Base-by-base conservation (phyloP, 2,888 invertebrate genomes). In the Hololepta plana region DNA sequence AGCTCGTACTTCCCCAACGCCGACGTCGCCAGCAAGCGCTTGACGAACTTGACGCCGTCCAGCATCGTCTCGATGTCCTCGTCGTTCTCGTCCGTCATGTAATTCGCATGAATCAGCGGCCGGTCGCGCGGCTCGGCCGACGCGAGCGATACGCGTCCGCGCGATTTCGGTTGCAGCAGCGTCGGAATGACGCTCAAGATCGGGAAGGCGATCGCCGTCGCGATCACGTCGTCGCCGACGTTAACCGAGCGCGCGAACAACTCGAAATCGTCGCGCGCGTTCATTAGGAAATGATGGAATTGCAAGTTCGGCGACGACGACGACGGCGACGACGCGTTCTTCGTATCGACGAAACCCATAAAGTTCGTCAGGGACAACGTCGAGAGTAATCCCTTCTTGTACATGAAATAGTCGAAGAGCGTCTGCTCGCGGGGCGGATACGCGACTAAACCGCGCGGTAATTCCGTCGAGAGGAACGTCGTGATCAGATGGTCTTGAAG, bases 71-170 rank as follows among this genome's bases (percentile, higher is more conserved):
- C 58, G 2, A 69, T 47, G 39, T 84, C 82, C 11, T 38, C 27
- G n/a, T 46, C 44, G 19, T 47, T 52, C n/a, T 60, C 57, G 37
- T 66, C 58, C 0, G 64, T 56, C 43, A 84, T 64, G 49, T 90
- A 90, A 44, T 75, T 76, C 1, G 77, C 72, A 34, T 77, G 63
- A 26, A 81, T 59, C 3, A 62, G 47, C 0, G 82, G 79, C 32
- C 70, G 64, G 0, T 63, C 59, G 35, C 62, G 60, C 0, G 79
- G 76, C 45, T 79, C 64, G 27, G 53, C 62, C 8, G 65, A 69
- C 36, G 56, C 59, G 12, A 84, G 55, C 46, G 54, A 57, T 0
- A 75, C 51, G 30, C 64, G 55, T 1, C 75, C 75, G 36, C 59
- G 59, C 15, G 73, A 74, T 41, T 64, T 62, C 0, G 76, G 74